Conservation (phyloP, 2,888 invertebrate genomes). For the Atherix ibis region DNA sequence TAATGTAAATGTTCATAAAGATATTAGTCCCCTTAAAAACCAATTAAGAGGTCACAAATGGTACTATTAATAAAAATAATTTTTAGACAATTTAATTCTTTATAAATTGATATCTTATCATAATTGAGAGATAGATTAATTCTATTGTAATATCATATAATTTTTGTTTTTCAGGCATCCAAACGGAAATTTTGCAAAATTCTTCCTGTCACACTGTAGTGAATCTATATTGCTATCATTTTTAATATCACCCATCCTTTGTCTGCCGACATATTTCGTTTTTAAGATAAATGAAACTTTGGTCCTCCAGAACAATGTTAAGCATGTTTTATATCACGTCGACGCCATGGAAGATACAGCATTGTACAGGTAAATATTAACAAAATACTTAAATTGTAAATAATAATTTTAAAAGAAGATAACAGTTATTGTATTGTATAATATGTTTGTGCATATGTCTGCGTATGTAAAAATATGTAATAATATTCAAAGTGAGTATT, state of each 20-base stretch:
- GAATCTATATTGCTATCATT: conserved; percentile 61
- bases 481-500: no score
- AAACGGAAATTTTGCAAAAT: conserved; percentile 54
- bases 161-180: conserved; percentile 47
- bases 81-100: no score
- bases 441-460: no score
- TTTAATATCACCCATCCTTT: conserved; percentile 59
- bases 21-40: no score
- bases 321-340: conserved; percentile 18
- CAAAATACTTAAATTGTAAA: no score
- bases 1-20: no score
- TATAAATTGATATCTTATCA: no score
- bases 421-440: no score
- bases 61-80: no score
- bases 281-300: conserved; percentile 37
- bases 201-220: conserved; percentile 61
- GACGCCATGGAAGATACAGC: conserved; percentile 22
- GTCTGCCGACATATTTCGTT: conserved; percentile 68
- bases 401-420: neutral
- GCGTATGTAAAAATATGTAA: no score
- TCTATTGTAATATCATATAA: neutral
- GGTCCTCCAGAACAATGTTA: neutral
- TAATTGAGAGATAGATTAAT: no score
- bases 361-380: conserved; percentile 22
- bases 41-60: no score